Evolutionary conservation across 1,140 invertebrate genomes (phyloP).

Genomic region (Cryptotermes secundus): DNA sequence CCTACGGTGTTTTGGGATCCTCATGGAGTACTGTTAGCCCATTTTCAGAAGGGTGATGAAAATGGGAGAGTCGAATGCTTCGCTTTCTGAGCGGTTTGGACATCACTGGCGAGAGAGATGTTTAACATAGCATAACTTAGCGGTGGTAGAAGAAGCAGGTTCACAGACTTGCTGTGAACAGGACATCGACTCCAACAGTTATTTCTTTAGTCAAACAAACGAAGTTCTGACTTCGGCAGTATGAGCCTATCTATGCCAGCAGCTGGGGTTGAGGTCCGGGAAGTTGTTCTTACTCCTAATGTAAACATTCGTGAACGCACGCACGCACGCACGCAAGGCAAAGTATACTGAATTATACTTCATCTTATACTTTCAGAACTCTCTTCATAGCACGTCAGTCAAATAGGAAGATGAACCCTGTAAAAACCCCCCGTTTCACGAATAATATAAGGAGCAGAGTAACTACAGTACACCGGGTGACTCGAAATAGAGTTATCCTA

Average conservation of each 20-base stretch:
- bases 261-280: neutral
- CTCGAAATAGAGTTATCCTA: too few species aligned
- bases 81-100: neutral
- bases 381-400: too few species aligned
- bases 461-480: too few species aligned
- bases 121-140: constrained; percentile 3
- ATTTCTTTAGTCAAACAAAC: constrained; percentile 18
- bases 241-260: neutral
- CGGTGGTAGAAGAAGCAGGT: neutral
- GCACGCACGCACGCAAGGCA: neutral
- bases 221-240: neutral
- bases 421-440: too few species aligned
- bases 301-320: too few species aligned
- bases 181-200: constrained; percentile 10
- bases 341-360: neutral
- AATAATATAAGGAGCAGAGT: too few species aligned
- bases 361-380: neutral
- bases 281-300: neutral
- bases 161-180: constrained; percentile 5
- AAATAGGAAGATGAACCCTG: too few species aligned
- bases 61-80: too few species aligned
- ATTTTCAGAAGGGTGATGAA: too few species aligned
- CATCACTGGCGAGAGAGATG: neutral
- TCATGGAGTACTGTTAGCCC: too few species aligned
- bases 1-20: too few species aligned